phyloP scores from a whole-genome alignment of 2,888 invertebrate genomes.

The Leucozona laternaria region DNA sequence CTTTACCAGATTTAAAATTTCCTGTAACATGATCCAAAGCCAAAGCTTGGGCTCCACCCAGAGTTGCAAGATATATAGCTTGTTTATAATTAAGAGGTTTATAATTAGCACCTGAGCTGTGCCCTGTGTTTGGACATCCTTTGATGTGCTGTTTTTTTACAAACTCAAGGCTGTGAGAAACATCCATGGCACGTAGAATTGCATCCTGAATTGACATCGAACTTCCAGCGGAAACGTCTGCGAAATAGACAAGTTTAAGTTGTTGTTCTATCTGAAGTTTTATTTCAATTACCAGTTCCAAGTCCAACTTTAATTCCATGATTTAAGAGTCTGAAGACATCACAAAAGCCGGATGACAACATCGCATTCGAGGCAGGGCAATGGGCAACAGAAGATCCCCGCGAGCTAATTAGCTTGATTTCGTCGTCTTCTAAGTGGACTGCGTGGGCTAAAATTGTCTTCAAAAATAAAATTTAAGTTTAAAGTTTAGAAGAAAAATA shows the following conservation, averaged over 20 bases:
- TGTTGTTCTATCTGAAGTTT: background rate
- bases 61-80: slow-evolving; percentile 92
- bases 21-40: slow-evolving; percentile 90
- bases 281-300: slow-evolving; percentile 89
- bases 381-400: slow-evolving; percentile 90
- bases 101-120: slow-evolving; percentile 70
- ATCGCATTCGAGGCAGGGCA: slow-evolving; percentile 94
- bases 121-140: slow-evolving; percentile 67
- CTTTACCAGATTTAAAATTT: slow-evolving; percentile 91
- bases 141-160: slow-evolving; percentile 82
- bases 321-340: slow-evolving; percentile 87
- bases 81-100: slow-evolving; percentile 88
- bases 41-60: slow-evolving; percentile 94
- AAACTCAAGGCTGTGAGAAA: slow-evolving; percentile 88
- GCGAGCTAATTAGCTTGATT: slow-evolving; percentile 86
- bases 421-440: slow-evolving; percentile 90
- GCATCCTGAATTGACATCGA: slow-evolving; percentile 90
- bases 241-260: background rate
- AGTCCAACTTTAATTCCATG: slow-evolving; percentile 90
- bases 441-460: slow-evolving; percentile 92
- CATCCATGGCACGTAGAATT: slow-evolving; percentile 89
- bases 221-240: slow-evolving; percentile 94
- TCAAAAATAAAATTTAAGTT: background rate
- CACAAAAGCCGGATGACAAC: slow-evolving; percentile 92
- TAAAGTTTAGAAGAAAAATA: background rate